Evolutionary conservation across 1,140 invertebrate genomes (phyloP), one percentile per base, ranked within the genome.

Genomic region (Holotrichia oblita): DNA sequence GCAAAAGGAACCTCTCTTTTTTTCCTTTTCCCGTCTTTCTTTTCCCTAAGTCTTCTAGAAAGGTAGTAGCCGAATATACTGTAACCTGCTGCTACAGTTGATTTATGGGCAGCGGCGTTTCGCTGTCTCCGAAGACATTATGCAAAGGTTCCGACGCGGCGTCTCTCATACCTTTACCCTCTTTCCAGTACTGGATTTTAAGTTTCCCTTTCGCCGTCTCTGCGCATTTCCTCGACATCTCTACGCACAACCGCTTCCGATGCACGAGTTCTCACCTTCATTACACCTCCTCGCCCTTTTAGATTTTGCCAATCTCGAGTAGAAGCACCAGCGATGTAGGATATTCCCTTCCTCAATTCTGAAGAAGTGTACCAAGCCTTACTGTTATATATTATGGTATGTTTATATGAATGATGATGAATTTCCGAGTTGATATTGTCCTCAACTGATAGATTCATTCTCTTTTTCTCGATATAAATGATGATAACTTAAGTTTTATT

Each of bases 91-190:
- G 61, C 22, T 22, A 22, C 61, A 27, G 17, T 69, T 74, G 73
- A 74, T 74, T 74, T 74, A 74, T 74, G 73, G 73, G 73, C 73
- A 74, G 27, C 73, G 41, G 73, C 41, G 73, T 22, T 40, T 34
- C 73, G 73, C 73, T 74, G 73, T 74, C 73, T 74, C 73, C 73
- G 40, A 41, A 40, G 73, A 74, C 73, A 74, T 74, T 74, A 74
- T 74, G 73, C 73, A 74, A 74, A 74, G 73, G 12, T 74, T 44
- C 34, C 61, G 61, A 69, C 14, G 48, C 22, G 61, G 61, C 61
- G 61, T 69, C 22, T 74, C 42, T 22, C 34, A 24, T 72, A 4
- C 64, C 12, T 34, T 72, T 72, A 34, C 27, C 64, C 20, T 10
- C 22, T 9, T 72, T 24, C 64, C 64, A 34, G 44, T 34, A 4